Conservation (phyloP, 2,797 vertebrate species). For the Zenarchopterus dispar region DNA sequence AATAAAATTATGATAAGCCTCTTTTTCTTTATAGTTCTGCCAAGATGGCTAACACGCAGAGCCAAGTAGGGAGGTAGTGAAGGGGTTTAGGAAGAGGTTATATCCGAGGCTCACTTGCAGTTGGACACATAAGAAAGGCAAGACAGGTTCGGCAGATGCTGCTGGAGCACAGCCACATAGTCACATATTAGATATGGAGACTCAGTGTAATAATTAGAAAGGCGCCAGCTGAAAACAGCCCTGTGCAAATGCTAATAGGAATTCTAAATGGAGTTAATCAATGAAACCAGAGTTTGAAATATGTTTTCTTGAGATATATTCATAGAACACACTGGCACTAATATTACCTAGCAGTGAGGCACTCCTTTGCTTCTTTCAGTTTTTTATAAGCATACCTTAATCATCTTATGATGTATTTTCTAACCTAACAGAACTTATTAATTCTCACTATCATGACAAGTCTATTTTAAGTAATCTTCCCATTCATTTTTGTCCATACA, state of each 20-base stretch:
- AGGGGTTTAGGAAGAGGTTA: constrained; percentile 65
- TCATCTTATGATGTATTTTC: constrained; percentile 83
- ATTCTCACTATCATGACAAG: constrained; percentile 76
- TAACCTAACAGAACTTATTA: constrained; percentile 79
- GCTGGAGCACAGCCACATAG: constrained; percentile 43
- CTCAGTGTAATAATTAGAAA: constrained; percentile 34
- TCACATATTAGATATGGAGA: constrained; percentile 41
- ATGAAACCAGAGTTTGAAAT: constrained; percentile 3
- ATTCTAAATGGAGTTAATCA: constrained; percentile 29
- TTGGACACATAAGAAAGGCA: constrained; percentile 28
- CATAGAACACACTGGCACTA: constrained; percentile 55
- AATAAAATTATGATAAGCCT: constrained; percentile 56
- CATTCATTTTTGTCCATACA: constrained; percentile 10
- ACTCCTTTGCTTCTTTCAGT: no score
- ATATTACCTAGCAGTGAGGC: no score
- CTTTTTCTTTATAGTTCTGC: constrained; percentile 68
- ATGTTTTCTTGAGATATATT: constrained; percentile 14
- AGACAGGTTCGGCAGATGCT: constrained; percentile 49
- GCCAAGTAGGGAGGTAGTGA: constrained; percentile 48
- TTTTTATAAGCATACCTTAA: constrained; percentile 52
- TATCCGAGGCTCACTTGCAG: constrained; percentile 47
- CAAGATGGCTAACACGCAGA: constrained; percentile 61
- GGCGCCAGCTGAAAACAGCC: constrained; percentile 16
- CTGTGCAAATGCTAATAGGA: constrained; percentile 17
- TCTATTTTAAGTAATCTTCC: constrained; percentile 54